Conservation (phyloP, 2,888 invertebrate genomes). For the Allygus modestus region DNA sequence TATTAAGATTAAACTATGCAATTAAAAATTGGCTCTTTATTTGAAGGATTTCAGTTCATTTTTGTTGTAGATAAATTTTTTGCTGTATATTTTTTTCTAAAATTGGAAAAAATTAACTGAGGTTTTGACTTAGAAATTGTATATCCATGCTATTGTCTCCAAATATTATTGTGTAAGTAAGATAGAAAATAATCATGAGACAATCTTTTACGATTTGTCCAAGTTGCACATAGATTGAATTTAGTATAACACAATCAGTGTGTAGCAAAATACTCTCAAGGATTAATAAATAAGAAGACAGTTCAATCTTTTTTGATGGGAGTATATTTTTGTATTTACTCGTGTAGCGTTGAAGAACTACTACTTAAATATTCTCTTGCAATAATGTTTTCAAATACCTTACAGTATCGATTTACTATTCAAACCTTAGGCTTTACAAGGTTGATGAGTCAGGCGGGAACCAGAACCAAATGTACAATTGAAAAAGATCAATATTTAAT, state of each 20-base stretch:
- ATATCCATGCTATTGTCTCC: background rate
- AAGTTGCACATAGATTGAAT: slow-evolving; percentile 16
- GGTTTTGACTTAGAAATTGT: background rate
- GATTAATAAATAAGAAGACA: background rate
- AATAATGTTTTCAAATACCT: background rate
- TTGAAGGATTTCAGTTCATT: background rate
- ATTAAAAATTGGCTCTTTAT: background rate
- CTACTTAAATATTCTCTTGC: background rate
- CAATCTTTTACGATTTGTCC: slow-evolving; percentile 5
- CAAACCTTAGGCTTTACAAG: background rate
- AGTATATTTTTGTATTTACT: slow-evolving; percentile 19
- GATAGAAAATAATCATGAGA: background rate
- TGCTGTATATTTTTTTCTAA: background rate
- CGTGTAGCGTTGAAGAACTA: background rate
- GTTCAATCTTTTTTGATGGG: background rate
- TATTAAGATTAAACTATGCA: background rate
- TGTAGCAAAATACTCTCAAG: slow-evolving; percentile 7
- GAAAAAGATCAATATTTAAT: slow-evolving; percentile 26
- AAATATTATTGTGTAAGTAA: background rate
- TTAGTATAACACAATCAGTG: slow-evolving; percentile 6
- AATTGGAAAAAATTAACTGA: background rate
- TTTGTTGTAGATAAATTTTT: background rate
- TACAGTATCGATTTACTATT: background rate
- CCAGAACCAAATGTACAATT: slow-evolving; percentile 39
- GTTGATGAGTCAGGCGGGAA: background rate